Conservation (phyloP, 2,888 invertebrate species). For the Acleris literana region DNA sequence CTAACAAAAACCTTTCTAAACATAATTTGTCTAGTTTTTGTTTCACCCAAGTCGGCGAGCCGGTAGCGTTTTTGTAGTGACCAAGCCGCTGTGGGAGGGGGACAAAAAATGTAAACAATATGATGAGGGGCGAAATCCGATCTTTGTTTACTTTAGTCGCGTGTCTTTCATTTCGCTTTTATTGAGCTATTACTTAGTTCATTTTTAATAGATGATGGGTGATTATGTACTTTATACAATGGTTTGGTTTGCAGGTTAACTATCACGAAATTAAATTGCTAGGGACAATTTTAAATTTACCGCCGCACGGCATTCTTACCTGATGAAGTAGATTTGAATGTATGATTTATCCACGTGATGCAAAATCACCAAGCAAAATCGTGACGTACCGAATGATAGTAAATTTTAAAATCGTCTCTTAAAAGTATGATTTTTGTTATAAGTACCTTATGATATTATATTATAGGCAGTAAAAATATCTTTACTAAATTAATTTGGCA, state of each 20-base stretch:
- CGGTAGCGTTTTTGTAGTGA: slow-evolving; percentile 30
- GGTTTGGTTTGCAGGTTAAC: not conserved
- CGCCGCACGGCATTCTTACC: no score
- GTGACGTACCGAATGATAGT: no score
- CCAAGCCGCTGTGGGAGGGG: slow-evolving; percentile 22
- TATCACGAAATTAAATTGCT: no score
- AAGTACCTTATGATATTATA: no score
- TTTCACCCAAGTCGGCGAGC: slow-evolving; percentile 19
- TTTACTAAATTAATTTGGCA: no score
- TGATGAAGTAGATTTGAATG: no score
- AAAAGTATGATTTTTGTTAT: no score
- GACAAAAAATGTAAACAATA: slow-evolving; percentile 35
- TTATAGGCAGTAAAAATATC: no score
- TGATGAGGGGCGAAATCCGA: slow-evolving; percentile 34
- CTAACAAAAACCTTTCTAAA: slow-evolving; percentile 23
- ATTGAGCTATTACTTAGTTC: slow-evolving; percentile 26
- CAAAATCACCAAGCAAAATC: no score
- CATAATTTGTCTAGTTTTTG: slow-evolving; percentile 35
- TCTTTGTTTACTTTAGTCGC: slow-evolving; percentile 33
- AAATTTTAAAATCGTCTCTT: no score
- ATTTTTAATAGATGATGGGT: slow-evolving; percentile 6
- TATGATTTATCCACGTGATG: no score
- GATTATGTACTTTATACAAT: not conserved
- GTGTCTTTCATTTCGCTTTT: slow-evolving; percentile 32
- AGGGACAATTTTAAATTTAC: no score